Conservation (phyloP, 1,140 invertebrate genomes). For the Plectrocnemia conspersa region DNA sequence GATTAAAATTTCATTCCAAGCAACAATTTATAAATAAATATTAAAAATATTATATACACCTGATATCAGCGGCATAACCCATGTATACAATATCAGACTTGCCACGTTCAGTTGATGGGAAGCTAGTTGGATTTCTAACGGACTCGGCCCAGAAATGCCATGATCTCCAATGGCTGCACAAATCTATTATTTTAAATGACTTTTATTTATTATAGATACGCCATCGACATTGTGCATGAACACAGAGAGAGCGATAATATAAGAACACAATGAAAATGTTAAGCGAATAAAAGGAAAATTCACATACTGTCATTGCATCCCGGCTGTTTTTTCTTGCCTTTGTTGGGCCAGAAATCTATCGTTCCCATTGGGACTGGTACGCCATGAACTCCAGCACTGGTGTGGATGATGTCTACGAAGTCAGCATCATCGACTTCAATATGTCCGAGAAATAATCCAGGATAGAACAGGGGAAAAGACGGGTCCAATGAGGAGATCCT, state of each 20-base stretch:
- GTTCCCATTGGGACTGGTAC: conserved; percentile 54
- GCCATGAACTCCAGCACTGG: conserved; percentile 58
- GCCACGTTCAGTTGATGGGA: conserved; percentile 45
- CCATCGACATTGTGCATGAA: no score
- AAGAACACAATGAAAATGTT: no score
- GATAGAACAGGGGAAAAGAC: conserved; percentile 57
- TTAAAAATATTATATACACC: conserved; percentile 38
- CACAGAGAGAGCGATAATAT: no score
- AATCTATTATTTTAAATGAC: conserved; percentile 39
- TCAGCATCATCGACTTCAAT: conserved; percentile 59
- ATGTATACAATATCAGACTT: conserved; percentile 43
- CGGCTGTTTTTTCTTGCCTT: conserved; percentile 54
- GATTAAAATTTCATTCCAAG: conserved; percentile 10
- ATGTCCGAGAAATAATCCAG: conserved; percentile 51
- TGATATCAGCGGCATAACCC: conserved; percentile 45
- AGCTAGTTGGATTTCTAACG: conserved; percentile 51
- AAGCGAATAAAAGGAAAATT: no score
- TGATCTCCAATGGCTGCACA: conserved; percentile 65
- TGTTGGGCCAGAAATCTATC: conserved; percentile 61
- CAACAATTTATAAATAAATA: conserved; percentile 2
- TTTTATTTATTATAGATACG: not conserved
- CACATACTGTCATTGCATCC: conserved; percentile 53
- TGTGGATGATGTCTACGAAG: conserved; percentile 67
- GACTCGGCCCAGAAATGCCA: conserved; percentile 63
- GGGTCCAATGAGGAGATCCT: conserved; percentile 56